Evolutionary conservation across 2,797 vertebrate species (phyloP).

Genomic region (Austrolebias charrua): DNA sequence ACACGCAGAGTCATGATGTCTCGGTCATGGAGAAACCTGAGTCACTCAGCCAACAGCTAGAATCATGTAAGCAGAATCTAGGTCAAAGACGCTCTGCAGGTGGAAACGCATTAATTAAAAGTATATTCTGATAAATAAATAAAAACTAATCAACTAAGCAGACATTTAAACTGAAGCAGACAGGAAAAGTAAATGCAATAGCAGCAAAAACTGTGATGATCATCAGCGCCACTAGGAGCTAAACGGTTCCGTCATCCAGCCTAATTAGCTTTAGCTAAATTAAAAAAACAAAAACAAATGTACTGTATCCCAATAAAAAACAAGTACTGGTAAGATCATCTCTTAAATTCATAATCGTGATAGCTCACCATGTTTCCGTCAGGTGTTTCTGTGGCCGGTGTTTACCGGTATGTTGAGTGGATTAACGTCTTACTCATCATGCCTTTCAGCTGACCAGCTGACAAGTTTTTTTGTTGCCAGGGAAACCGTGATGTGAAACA

Average conservation of each 20-base stretch:
- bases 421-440: conserved; percentile 55
- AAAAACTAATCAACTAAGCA: background rate
- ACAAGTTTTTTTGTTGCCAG: conserved; percentile 41
- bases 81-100: conserved; percentile 39
- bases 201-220: background rate
- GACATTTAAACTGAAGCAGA: background rate
- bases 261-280: background rate
- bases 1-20: background rate
- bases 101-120: conserved; percentile 2
- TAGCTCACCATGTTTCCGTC: conserved; percentile 74
- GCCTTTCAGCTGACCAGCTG: conserved; percentile 28
- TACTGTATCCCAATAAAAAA: background rate
- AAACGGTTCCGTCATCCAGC: background rate
- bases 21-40: conserved; percentile 19
- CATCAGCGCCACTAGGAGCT: background rate
- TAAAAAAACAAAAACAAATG: background rate
- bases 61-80: conserved; percentile 39
- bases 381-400: conserved; percentile 28
- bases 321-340: background rate
- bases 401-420: conserved; percentile 54
- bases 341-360: background rate
- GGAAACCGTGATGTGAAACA: conserved; percentile 64
- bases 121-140: background rate
- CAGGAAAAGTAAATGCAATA: background rate
- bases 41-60: conserved; percentile 21